Conservation (phyloP, 2,888 invertebrate genomes). For the Ophion obscuratus region DNA sequence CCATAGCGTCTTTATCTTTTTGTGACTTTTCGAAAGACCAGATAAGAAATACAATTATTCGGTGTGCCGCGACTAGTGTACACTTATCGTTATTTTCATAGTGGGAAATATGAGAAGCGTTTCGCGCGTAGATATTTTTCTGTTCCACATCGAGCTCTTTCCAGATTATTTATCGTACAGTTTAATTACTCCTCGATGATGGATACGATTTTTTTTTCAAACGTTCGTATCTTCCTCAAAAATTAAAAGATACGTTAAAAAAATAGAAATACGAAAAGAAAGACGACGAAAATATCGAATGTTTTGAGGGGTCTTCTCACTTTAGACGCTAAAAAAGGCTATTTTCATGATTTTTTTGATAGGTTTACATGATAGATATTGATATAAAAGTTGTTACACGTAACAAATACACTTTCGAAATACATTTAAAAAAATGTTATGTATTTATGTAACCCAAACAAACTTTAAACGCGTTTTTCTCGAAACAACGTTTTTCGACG, state of each 20-base stretch:
- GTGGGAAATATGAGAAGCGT: background rate
- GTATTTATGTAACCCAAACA: too few species aligned
- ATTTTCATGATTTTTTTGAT: too few species aligned
- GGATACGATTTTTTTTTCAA: background rate
- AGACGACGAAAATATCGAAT: background rate
- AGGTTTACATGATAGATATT: too few species aligned
- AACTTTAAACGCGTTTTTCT: too few species aligned
- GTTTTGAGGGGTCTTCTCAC: background rate
- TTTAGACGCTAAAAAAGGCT: too few species aligned
- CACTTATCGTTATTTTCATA: background rate
- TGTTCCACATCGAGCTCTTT: background rate
- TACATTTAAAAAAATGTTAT: too few species aligned
- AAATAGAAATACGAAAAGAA: background rate
- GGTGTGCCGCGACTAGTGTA: background rate
- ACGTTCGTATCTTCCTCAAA: background rate
- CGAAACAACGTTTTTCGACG: too few species aligned
- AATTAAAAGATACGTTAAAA: conserved; percentile 7
- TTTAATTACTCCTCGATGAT: background rate
- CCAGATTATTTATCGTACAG: background rate
- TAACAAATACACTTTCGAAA: too few species aligned
- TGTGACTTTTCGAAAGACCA: background rate
- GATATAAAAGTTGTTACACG: too few species aligned
- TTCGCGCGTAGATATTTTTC: background rate
- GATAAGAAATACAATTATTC: conserved; percentile 12
- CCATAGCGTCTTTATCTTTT: background rate